Conservation (phyloP, 2,797 vertebrate species). For the Psittacula echo region DNA sequence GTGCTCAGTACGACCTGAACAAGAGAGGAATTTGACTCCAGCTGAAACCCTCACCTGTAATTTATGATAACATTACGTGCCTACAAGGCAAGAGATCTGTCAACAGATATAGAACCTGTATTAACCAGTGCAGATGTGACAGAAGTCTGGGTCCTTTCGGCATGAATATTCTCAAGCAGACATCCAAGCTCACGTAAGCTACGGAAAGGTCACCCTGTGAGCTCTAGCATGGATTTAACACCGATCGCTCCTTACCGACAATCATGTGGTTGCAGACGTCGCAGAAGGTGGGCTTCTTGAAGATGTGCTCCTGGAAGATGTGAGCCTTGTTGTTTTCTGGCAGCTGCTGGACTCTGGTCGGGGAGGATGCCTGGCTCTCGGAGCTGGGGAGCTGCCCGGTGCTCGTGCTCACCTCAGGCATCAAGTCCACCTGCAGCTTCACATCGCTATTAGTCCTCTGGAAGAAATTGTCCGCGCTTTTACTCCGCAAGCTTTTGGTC, state of each 20-base stretch:
- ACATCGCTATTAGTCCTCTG: slow-evolving; percentile 85
- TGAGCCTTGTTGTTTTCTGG: slow-evolving; percentile 85
- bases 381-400: slow-evolving; percentile 82
- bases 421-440: slow-evolving; percentile 85
- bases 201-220: neutral
- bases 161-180: neutral
- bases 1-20: neutral
- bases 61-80: neutral
- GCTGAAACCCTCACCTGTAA: neutral
- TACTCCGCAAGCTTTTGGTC: slow-evolving; percentile 96
- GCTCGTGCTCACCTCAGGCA: slow-evolving; percentile 87
- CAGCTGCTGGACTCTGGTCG: slow-evolving; percentile 82
- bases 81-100: neutral
- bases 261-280: slow-evolving; percentile 99
- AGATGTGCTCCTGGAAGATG: slow-evolving; percentile 95
- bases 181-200: neutral
- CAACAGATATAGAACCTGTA: neutral
- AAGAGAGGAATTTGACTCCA: neutral
- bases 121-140: neutral
- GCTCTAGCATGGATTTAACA: neutral
- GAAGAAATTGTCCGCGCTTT: slow-evolving; percentile 99
- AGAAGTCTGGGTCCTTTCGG: neutral
- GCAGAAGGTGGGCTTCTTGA: slow-evolving; percentile 99
- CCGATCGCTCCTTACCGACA: slow-evolving; percentile 86
- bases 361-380: slow-evolving; percentile 83